phyloP scores from a whole-genome alignment of 2,888 invertebrate genomes.

The Drosophila cracens region DNA sequence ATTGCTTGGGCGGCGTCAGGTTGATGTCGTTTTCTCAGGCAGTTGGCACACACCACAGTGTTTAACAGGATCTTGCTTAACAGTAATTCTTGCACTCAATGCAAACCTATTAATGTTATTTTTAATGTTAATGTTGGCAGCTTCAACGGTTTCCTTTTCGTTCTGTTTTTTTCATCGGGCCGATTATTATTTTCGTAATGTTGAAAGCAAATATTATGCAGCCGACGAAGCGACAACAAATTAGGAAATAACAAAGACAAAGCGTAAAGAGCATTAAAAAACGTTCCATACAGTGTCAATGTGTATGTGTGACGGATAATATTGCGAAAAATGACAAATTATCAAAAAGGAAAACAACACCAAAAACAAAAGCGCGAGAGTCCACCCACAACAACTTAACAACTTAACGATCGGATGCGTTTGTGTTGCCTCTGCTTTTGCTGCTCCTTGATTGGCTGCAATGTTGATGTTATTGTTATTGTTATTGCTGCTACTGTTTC shows the following conservation, averaged over 20 bases:
- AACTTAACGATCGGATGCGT: conserved; percentile 13
- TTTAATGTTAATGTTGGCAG: conserved; percentile 7
- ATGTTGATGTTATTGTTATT: background rate
- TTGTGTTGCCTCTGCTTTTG: background rate
- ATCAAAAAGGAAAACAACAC: background rate
- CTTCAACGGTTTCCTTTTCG: conserved; percentile 23
- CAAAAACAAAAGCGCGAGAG: background rate
- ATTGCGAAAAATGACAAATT: conserved; percentile 10
- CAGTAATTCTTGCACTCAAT: conserved; percentile 17
- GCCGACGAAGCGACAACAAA: conserved; percentile 13
- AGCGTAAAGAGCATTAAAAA: conserved; percentile 39
- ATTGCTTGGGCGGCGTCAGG: conserved; percentile 68
- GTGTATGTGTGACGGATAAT: background rate
- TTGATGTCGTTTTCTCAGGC: conserved; percentile 54
- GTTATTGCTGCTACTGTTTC: conserved; percentile 5
- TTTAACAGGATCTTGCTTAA: conserved; percentile 34
- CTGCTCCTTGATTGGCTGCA: background rate
- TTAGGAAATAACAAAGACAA: conserved; percentile 32
- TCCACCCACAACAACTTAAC: background rate
- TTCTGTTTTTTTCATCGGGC: conserved; percentile 17
- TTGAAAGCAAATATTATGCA: conserved; percentile 3
- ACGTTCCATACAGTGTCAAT: conserved; percentile 3
- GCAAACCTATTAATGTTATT: conserved; percentile 17
- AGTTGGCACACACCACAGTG: conserved; percentile 41
- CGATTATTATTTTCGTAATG: conserved; percentile 2